Base-by-base conservation (phyloP, 2,113 vertebrate species). In the Andinoacara biseriatus region DNA sequence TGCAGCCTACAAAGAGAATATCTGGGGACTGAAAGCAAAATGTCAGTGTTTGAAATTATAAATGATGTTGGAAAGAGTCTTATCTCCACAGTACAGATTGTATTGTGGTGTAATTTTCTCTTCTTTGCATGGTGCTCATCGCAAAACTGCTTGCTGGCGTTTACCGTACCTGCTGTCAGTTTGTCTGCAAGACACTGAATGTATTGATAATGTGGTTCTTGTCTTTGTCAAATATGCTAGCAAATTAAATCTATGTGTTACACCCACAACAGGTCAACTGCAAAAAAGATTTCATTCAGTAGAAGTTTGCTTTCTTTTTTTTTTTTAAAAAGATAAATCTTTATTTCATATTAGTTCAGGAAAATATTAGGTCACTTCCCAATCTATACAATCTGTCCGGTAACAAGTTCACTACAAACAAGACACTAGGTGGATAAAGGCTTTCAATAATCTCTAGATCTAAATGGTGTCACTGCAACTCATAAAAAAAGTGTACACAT, bases 11-110 rank as follows among this genome's bases (percentile, higher is more conserved):
- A 72, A 52, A 72, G 17, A n/a, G 46, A 72, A 54, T n/a, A 72
- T 72, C 67, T 72, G 49, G 67, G 29, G 43, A 72, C 67, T 72
- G 52, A 72, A 72, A 72, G 65, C 10, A 31, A 14, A 72, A 54
- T 72, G 67, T 52, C 46, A 14, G 43, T 52, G 17, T 72, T 72
- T 72, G 29, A 52, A 72, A 49, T 31, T 0, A 52, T 0, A 2
- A 72, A 33, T 31, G 33, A 2, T 33, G 9, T 31, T 72, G 52
- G 26, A 72, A 0, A 13, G 0, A 31, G 17, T 0, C 67, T 72
- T 52, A 72, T 72, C 46, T 31, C 26, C 46, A 8, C 67, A 31
- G 3, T 52, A 72, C 67, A 54, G 46, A 54, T 54, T 54, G 43
- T 49, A 52, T 26, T 72, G 10, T 29, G 46, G n/a, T n/a, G n/a